Conservation (phyloP, 2,113 vertebrate species). For the Murina feae region DNA sequence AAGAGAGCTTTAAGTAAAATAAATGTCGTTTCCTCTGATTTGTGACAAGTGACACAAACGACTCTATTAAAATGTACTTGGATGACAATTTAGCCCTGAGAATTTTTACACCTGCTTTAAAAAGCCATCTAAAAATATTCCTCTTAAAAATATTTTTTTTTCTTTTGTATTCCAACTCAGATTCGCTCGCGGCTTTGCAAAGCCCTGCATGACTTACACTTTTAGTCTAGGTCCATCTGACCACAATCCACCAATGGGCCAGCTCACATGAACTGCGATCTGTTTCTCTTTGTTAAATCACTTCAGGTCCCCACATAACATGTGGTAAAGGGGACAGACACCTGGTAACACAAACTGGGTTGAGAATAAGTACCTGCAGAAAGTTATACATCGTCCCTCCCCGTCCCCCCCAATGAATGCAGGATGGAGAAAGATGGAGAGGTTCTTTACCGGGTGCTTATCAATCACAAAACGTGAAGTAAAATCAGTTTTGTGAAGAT, state of each 20-base stretch:
- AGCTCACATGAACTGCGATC: not conserved
- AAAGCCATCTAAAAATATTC: conserved; percentile 1
- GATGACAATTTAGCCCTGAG: not conserved
- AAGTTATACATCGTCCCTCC: not conserved
- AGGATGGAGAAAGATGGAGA: not conserved
- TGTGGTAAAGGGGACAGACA: not conserved
- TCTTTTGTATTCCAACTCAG: not conserved
- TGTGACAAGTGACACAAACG: conserved; percentile 45
- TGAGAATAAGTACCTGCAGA: not conserved
- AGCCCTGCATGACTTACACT: not conserved
- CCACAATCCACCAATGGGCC: not conserved
- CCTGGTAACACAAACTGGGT: not conserved
- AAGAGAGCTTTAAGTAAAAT: conserved; percentile 16
- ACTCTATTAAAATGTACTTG: conserved; percentile 28
- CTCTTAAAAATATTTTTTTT: not conserved
- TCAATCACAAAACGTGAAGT: not conserved
- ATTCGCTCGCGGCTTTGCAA: not conserved
- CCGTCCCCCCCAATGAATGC: not conserved
- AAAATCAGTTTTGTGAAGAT: not conserved
- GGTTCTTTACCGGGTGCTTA: not conserved
- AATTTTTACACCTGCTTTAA: conserved; percentile 1
- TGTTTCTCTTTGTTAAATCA: not conserved
- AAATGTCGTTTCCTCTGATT: conserved; percentile 10
- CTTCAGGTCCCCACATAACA: not conserved
- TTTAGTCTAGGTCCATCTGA: not conserved